Evolutionary conservation across 2,888 invertebrate species (phyloP), one percentile per base, ranked within the genome.

Genomic region (Ectemnius cavifrons): DNA sequence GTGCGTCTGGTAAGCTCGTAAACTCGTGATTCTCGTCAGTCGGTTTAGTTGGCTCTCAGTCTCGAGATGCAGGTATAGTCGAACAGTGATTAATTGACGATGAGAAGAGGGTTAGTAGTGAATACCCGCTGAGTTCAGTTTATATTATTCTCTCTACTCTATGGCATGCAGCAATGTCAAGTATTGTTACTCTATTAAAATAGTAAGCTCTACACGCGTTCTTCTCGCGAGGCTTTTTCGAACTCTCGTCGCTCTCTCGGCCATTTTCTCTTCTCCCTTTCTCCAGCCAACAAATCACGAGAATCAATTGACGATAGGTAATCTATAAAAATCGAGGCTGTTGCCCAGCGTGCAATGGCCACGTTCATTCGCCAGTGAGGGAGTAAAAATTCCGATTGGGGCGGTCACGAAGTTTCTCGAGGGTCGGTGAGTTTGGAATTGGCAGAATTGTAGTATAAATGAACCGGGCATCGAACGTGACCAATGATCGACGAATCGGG

Each of bases 101-200:
- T 63, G 37, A 37, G 37, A 37, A 47, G 58, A 66, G 73, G 37
- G 75, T 82, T 83, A 82, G 81, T 79, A 74, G 56, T 52, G 68
- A 63, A 62, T 73, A 47, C 66, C 37, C 64, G 62, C 58, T 63
- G 18, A 60, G 64, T 23, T 70, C 64, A 60, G 67, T 57, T 56
- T 68, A 83, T 71, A 52, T 52, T 52, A 52, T 83, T 83, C 45
- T 82, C 14, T 67, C 76, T 73, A 80, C 37, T 74, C 58, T 82
- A 70, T 58, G 62, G 62, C 82, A 82, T 82, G 82, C 82, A 81
- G 76, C 8, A 66, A 20, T 69, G 46, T 37, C 63, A 63, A 57
- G 70, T 13, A 68, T 59, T 77, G 77, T 81, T 72, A 76, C 73
- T 79, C 58, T 20, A 72, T 67, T 75, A 6, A 37, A 37, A 75